These are phyloP conservation scores for Seriola quinqueradiata DNA, from an alignment of 2,113 vertebrate genomes.

Conservation along the genomic window DNA sequence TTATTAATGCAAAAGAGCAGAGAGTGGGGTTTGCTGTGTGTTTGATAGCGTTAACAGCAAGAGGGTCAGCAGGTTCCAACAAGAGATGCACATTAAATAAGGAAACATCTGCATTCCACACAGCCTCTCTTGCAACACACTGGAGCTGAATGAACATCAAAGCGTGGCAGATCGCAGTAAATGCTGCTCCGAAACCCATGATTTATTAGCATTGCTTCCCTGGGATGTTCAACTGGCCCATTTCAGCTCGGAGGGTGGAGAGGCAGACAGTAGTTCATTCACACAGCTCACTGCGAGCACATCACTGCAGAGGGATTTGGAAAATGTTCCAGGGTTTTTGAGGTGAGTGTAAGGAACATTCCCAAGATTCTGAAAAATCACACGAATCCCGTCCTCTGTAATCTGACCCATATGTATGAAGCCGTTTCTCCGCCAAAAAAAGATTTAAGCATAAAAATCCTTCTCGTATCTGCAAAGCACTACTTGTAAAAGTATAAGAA, in stretches of 20 bases:
- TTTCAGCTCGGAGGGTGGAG: conserved; percentile 17
- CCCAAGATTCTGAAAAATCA: conserved; percentile 14
- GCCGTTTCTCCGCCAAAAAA: background rate
- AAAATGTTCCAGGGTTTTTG: conserved; percentile 28
- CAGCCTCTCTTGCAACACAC: conserved; percentile 47
- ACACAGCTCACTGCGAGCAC: conserved; percentile 12
- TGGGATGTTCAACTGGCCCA: conserved; percentile 31
- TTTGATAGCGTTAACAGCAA: conserved; percentile 52
- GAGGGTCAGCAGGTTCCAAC: conserved; percentile 69
- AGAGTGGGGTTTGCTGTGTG: conserved; percentile 34
- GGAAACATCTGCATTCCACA: conserved; percentile 68
- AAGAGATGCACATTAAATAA: conserved; percentile 72
- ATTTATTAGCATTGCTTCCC: conserved; percentile 71
- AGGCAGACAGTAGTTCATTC: conserved; percentile 30
- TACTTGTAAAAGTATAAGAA: background rate
- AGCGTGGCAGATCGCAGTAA: conserved; percentile 63
- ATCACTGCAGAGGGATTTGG: conserved; percentile 22
- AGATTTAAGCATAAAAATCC: background rate
- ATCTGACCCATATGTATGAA: conserved; percentile 28
- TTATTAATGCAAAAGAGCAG: conserved; percentile 52
- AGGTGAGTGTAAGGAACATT: conserved; percentile 21
- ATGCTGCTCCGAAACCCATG: conserved; percentile 63
- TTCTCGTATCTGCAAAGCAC: background rate
- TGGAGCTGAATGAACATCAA: conserved; percentile 73
- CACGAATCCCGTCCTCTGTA: conserved; percentile 7